These are phyloP conservation scores for Latrodectus hesperus DNA, from an alignment of 2,888 invertebrate genomes.

Conservation along the genomic window DNA sequence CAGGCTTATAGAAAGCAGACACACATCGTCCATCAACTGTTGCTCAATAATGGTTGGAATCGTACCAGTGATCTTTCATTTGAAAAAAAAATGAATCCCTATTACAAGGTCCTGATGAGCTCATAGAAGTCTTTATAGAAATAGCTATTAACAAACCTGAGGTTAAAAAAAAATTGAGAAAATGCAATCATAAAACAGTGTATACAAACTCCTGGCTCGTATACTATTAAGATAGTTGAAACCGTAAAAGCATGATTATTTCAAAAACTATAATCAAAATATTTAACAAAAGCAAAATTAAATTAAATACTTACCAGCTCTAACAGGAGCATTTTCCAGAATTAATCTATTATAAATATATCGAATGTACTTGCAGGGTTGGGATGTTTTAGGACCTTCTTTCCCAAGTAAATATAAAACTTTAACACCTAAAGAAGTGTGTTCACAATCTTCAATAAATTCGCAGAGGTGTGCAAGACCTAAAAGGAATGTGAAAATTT, in stretches of 20 bases:
- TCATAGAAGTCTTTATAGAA: no score
- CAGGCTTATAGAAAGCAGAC: no score
- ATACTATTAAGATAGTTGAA: not conserved
- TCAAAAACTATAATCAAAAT: not conserved
- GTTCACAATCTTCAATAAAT: constrained; percentile 99
- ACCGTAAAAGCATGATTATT: not conserved
- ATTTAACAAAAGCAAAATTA: not conserved
- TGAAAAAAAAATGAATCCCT: no score
- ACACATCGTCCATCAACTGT: no score
- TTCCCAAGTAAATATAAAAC: constrained; percentile 96
- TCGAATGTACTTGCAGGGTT: constrained; percentile 86
- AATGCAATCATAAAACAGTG: no score
- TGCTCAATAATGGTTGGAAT: no score
- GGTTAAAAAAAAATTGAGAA: no score
- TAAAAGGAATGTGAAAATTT: constrained; percentile 70
- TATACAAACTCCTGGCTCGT: no score
- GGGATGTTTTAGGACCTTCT: constrained; percentile 96
- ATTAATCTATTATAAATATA: constrained; percentile 87
- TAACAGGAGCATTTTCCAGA: constrained; percentile 93
- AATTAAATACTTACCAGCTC: constrained; percentile 79
- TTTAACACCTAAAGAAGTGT: constrained; percentile 94
- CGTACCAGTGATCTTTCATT: no score
- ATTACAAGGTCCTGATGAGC: no score
- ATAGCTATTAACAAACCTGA: no score
- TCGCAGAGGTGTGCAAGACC: constrained; percentile 96